These are phyloP conservation scores for Microcaecilia unicolor DNA, from an alignment of 2,797 vertebrate genomes.

Conservation along the genomic window DNA sequence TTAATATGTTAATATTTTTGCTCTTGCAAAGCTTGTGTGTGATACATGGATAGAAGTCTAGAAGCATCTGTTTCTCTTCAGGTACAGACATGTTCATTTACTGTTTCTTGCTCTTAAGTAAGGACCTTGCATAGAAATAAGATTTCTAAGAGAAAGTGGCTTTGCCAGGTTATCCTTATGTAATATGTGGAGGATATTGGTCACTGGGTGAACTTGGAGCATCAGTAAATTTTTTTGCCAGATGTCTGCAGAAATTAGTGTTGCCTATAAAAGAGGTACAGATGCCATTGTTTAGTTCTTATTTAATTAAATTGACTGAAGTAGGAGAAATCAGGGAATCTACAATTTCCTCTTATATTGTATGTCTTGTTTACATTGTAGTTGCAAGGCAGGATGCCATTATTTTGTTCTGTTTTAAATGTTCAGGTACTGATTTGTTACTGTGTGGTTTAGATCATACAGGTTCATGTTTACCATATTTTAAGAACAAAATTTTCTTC, in stretches of 20 bases:
- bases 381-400: no score
- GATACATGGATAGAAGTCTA: constrained; percentile 36
- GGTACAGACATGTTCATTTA: constrained; percentile 28
- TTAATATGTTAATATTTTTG: constrained; percentile 57
- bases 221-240: no score
- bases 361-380: constrained; percentile 57
- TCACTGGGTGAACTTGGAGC: no score
- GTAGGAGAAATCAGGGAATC: constrained; percentile 43
- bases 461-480: constrained; percentile 16
- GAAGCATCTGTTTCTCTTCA: constrained; percentile 29
- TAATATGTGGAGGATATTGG: no score
- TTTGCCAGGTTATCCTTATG: no score
- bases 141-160: constrained; percentile 31
- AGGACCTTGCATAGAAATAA: constrained; percentile 36
- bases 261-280: no score
- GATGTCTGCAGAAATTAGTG: no score
- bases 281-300: constrained; percentile 21
- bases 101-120: constrained; percentile 22
- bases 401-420: constrained; percentile 29
- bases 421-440: constrained; percentile 19
- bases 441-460: constrained; percentile 23
- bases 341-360: constrained; percentile 2
- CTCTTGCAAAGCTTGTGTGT: constrained; percentile 29
- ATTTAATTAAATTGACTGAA: constrained; percentile 24
- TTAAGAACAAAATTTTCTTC: constrained; percentile 16